Conservation (phyloP, 2,888 invertebrate species). For the Drosophila basisetae region DNA sequence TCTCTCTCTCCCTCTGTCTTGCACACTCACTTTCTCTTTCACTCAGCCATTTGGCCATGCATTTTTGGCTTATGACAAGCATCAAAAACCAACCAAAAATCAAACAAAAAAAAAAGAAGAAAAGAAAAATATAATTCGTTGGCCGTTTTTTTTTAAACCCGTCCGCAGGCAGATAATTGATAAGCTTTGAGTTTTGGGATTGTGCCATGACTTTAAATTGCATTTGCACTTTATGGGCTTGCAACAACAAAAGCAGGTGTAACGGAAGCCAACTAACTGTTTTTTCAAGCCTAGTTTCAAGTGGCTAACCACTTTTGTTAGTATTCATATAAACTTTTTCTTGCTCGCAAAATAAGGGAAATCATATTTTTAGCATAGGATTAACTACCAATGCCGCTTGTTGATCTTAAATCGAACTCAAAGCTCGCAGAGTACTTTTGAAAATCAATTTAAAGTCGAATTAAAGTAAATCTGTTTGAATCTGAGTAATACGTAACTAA, state of each 20-base stretch:
- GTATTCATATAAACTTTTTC: background rate
- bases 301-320: background rate
- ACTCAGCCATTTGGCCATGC: constrained; percentile 45
- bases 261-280: background rate
- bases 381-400: background rate
- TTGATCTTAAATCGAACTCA: background rate
- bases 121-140: constrained; percentile 8
- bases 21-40: background rate
- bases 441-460: background rate
- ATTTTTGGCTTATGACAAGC: constrained; percentile 57
- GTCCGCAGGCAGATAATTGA: constrained; percentile 28
- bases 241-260: background rate
- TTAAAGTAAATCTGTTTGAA: background rate
- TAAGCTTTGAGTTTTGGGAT: constrained; percentile 17
- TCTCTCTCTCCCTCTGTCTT: background rate
- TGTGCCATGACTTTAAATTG: constrained; percentile 38
- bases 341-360: background rate
- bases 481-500: background rate
- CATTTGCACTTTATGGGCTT: constrained; percentile 27
- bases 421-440: background rate
- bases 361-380: background rate
- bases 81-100: background rate
- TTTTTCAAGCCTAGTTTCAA: constrained; percentile 12
- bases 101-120: background rate
- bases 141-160: background rate